phyloP scores from a whole-genome alignment of 2,797 vertebrate genomes.

The Pristis pectinata region DNA sequence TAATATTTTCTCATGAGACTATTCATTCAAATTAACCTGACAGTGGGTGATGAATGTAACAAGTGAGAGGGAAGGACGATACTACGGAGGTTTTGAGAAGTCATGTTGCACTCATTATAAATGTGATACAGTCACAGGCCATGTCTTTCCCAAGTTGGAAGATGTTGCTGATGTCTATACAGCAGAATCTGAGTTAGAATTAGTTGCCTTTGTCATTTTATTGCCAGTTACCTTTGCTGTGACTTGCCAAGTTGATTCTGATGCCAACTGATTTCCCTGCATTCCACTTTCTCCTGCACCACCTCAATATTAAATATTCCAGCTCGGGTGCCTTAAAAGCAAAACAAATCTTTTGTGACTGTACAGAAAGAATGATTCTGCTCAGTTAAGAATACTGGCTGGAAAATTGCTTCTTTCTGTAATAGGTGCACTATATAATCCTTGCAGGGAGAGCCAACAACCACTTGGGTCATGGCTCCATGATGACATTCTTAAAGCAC shows the following conservation, averaged over 20 bases:
- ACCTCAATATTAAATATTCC: background rate
- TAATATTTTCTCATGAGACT: too few relatives aligned
- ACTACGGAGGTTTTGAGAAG: too few relatives aligned
- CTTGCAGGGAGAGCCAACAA: too few relatives aligned
- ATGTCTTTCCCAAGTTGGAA: background rate
- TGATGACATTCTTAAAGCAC: too few relatives aligned
- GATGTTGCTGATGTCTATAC: background rate
- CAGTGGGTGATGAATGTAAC: too few relatives aligned
- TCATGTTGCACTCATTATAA: too few relatives aligned
- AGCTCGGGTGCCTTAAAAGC: background rate
- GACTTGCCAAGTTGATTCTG: background rate
- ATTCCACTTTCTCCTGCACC: background rate
- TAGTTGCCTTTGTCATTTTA: background rate
- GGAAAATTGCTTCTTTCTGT: too few relatives aligned
- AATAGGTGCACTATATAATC: too few relatives aligned
- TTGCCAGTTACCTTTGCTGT: background rate
- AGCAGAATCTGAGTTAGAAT: background rate
- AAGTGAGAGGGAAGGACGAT: too few relatives aligned
- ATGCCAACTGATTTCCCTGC: background rate
- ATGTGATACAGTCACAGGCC: background rate
- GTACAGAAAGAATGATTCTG: background rate
- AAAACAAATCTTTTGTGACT: background rate
- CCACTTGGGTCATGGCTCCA: too few relatives aligned
- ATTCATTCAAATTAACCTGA: too few relatives aligned
- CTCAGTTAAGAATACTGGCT: background rate